Evolutionary conservation across 1,140 invertebrate species (phyloP), one percentile per base, ranked within the genome.

Genomic region (Fopius arisanus): DNA sequence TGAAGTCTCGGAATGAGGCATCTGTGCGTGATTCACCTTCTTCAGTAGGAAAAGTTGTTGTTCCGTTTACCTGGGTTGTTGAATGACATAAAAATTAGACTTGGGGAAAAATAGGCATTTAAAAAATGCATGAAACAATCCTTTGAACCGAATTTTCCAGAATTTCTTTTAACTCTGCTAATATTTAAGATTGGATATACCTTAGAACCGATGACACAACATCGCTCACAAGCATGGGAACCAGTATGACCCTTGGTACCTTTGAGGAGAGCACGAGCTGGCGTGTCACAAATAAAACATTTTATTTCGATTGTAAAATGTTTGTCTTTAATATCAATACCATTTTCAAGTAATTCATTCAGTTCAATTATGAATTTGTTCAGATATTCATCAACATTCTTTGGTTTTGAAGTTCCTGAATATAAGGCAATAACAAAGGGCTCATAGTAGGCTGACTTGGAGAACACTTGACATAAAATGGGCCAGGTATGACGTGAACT

Each of bases 361-460:
- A 77, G 23, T 74, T 77, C 70, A 3, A 19, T n/a, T 12, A 74
- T 72, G 29, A 74, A 74, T 72, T 72, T 65, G 19, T 28, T 2
- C 28, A 74, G 48, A 29, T 72, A 77, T 23, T 74, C 29, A 10
- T 7, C 16, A 16, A 51, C 43, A n/a, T 65, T 14, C 43, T 66
- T 65, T 26, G 67, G 73, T 51, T 70, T 74, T 9, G 33, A 48
- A 0, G 4, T 12, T n/a, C 73, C 73, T 48, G 21, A 74, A 23
- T 74, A 74, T 7, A 74, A 19, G 16, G 67, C 73, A 0, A 74
- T 67, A 23, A 66, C 59, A 40, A 74, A 74, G 0, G 73, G 73
- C 51, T 70, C 28, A 54, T 66, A 70, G n/a, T 66, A 28, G 33
- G 59, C 31, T 40, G 66, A 37, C 7, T 37, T 16, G 23, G 48